A percentile compares a stretch with the other conserved stretches of the same genome.
Conservation (phyloP, 2,888 invertebrate genomes). For the Zaprionus obscuricornis region DNA sequence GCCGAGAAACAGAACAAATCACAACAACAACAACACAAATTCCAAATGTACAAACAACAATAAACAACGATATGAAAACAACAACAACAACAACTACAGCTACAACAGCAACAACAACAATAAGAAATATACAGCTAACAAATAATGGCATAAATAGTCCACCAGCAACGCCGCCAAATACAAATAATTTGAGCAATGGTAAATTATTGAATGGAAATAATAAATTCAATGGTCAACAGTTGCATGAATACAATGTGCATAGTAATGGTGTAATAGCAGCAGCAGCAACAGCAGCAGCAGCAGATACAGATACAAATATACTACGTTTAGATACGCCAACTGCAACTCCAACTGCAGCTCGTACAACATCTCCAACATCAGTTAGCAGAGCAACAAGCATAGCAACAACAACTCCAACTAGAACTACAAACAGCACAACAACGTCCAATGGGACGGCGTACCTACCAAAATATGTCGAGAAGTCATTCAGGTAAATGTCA, state of each 20-base stretch:
- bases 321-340: background rate
- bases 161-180: constrained; percentile 41
- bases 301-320: no score
- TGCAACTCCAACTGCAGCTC: constrained; percentile 20
- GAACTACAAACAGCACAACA: constrained; percentile 25
- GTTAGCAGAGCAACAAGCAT: constrained; percentile 9
- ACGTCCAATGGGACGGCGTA: constrained; percentile 72
- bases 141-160: constrained; percentile 33
- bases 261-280: constrained; percentile 35
- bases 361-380: constrained; percentile 19
- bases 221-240: constrained; percentile 47
- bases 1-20: constrained; percentile 71
- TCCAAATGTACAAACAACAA: constrained; percentile 42
- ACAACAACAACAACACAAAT: no score
- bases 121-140: constrained; percentile 45
- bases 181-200: no score
- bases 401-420: constrained; percentile 26
- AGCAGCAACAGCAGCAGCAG: constrained; percentile 19
- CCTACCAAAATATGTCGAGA: constrained; percentile 83
- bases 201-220: no score
- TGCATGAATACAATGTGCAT: constrained; percentile 4
- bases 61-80: constrained; percentile 8
- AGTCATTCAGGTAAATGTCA: constrained; percentile 84
- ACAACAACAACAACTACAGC: constrained; percentile 23
- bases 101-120: constrained; percentile 14